Evolutionary conservation across 1,140 invertebrate genomes (phyloP).

Genomic region (Drosophila sp.): DNA sequence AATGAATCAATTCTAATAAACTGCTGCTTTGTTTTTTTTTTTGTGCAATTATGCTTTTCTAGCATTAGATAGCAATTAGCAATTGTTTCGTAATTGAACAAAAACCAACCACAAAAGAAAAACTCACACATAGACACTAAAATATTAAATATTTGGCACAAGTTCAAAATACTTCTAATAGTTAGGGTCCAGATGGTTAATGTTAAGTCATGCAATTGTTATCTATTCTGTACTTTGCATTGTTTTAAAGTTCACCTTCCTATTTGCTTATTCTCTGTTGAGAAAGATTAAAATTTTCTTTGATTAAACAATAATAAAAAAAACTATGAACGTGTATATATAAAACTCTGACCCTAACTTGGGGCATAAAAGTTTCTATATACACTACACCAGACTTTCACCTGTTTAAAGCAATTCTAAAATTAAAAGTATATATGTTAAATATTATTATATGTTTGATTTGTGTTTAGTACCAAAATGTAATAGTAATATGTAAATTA

Average conservation of each 20-base stretch:
- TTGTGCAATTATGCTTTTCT: too few relatives aligned
- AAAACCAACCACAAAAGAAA: background rate
- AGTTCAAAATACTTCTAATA: conserved; percentile 33
- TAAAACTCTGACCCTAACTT: too few relatives aligned
- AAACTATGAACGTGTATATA: too few relatives aligned
- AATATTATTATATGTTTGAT: too few relatives aligned
- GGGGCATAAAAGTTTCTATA: too few relatives aligned
- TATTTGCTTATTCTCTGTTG: background rate
- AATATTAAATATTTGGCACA: conserved; percentile 37
- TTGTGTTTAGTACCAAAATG: too few relatives aligned
- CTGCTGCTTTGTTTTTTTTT: background rate
- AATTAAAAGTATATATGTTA: too few relatives aligned
- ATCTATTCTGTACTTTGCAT: conserved; percentile 6
- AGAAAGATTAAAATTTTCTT: conserved; percentile 4
- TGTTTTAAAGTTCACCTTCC: conserved; percentile 4
- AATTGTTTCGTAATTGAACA: conserved; percentile 59
- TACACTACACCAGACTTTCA: too few relatives aligned
- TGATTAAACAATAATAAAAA: conserved; percentile 3
- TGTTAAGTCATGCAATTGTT: conserved; percentile 10
- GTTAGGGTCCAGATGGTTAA: background rate
- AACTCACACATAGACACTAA: background rate
- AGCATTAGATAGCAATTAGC: conserved; percentile 4
- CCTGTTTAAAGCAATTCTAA: too few relatives aligned
- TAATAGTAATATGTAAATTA: too few relatives aligned
- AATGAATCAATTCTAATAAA: background rate